Evolutionary conservation across 2,888 invertebrate species (phyloP).

Genomic region (Eupithecia insigniata): DNA sequence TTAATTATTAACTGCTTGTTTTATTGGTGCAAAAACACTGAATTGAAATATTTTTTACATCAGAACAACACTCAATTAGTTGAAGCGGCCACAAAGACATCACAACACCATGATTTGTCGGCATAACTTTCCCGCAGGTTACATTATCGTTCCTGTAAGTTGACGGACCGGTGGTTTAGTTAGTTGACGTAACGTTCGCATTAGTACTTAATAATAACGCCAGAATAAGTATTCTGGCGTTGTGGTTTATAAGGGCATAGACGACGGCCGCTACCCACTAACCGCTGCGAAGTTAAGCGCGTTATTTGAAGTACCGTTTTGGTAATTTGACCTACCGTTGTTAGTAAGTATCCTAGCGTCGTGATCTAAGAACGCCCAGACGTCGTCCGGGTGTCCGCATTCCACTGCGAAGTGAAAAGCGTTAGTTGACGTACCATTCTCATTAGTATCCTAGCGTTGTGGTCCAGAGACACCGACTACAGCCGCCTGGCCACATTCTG

Average conservation of each 20-base stretch:
- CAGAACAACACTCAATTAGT: not conserved
- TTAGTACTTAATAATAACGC: too few relatives aligned
- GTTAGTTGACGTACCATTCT: not conserved
- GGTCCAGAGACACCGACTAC: slow-evolving; percentile 85
- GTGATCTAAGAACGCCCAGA: slow-evolving; percentile 89
- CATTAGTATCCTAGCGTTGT: not conserved
- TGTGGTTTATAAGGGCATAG: not conserved
- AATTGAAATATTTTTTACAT: not conserved
- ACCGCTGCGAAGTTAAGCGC: not conserved
- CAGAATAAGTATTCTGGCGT: not conserved
- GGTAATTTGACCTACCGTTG: slow-evolving; percentile 60
- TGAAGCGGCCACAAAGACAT: not conserved
- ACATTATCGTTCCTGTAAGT: not conserved
- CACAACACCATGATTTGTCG: not conserved
- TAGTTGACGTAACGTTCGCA: not conserved
- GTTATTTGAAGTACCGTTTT: not conserved
- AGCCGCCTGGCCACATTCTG: slow-evolving; percentile 92
- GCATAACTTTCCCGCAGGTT: not conserved
- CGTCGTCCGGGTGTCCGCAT: slow-evolving; percentile 52
- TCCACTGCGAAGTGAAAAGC: not conserved
- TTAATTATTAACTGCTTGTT: not conserved
- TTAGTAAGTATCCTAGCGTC: slow-evolving; percentile 90
- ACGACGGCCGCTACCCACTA: not conserved
- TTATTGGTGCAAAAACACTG: not conserved
- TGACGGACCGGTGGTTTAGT: not conserved